phyloP scores from a whole-genome alignment of 2,888 invertebrate genomes.

The Oasisia sp. region DNA sequence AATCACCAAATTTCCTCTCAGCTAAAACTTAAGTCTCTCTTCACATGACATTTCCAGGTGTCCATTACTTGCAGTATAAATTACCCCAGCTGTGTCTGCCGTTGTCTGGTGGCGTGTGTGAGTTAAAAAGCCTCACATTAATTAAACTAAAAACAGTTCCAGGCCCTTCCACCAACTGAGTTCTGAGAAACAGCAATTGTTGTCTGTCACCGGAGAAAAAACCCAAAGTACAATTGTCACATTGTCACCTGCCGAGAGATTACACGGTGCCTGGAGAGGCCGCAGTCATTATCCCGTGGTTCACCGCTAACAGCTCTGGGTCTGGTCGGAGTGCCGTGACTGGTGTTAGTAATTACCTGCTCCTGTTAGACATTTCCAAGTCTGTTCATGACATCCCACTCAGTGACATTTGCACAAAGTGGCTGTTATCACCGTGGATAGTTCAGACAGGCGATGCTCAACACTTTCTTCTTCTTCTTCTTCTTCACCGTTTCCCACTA shows the following conservation, averaged over 20 bases:
- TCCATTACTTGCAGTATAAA: background rate
- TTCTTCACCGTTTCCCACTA: too few relatives aligned
- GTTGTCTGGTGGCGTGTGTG: too few relatives aligned
- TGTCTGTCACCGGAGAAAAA: background rate
- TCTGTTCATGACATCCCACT: background rate
- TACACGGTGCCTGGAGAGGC: background rate
- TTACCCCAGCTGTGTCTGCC: background rate
- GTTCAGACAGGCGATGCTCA: too few relatives aligned
- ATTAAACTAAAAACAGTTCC: background rate
- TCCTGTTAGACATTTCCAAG: background rate
- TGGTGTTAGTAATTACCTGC: background rate
- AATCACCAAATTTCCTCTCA: background rate
- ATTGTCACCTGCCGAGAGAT: background rate
- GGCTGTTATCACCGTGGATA: too few relatives aligned
- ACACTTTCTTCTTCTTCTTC: too few relatives aligned
- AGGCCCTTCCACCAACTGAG: background rate
- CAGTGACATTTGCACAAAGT: background rate
- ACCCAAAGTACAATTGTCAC: background rate
- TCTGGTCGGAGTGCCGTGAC: background rate
- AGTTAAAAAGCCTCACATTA: background rate
- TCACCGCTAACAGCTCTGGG: background rate
- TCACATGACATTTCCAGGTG: background rate
- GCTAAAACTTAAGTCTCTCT: background rate
- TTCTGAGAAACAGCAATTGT: background rate
- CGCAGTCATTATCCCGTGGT: background rate